Evolutionary conservation across 2,888 invertebrate species (phyloP), one percentile per base, ranked within the genome.

Genomic region (Mystacides longicornis): DNA sequence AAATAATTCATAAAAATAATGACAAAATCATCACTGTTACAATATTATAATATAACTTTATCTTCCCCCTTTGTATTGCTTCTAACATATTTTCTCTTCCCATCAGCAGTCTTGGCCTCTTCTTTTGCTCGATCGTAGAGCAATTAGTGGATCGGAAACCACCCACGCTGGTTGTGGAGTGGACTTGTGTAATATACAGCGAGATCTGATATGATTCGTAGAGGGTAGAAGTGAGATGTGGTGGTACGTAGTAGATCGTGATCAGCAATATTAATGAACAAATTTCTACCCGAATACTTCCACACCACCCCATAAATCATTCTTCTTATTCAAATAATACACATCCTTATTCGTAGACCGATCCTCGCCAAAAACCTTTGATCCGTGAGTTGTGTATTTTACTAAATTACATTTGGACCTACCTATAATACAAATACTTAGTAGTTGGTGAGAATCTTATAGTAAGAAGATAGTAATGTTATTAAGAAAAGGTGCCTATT

Each of bases 191-290:
- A 14, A 4, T 37, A 37, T 14, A 37, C 7, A 37, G 16, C 7
- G 16, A 3, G 7, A 7, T 37, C 37, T 37, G 37, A 37, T 37
- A 37, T 7, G 3, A 37, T 37, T n/a, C n/a, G n/a, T n/a, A n/a
- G n/a, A n/a, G n/a, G n/a, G n/a, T n/a, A n/a, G n/a, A 14, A 21
- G 51, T 33, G 19, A 20, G 14, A 19, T 43, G 51, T 51, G 45
- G 2, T 5, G 45, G 45, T 31, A 47, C 49, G 50, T 27, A 31
- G 21, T 33, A 48, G 27, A 55, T 55, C 59, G 59, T 59, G 59
- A 57, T 57, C 57, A 33, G 59, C 49, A 59, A 59, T 59, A 59
- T 57, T 59, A 59, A 59, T 59, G 59, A 59, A 54, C 47, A 52
- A 56, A 58, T 54, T 54, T 59, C 49, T 31, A 37, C 37, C 14